Base-by-base conservation (phyloP, 2,113 vertebrate species). In the Pogonocichla stellata region DNA sequence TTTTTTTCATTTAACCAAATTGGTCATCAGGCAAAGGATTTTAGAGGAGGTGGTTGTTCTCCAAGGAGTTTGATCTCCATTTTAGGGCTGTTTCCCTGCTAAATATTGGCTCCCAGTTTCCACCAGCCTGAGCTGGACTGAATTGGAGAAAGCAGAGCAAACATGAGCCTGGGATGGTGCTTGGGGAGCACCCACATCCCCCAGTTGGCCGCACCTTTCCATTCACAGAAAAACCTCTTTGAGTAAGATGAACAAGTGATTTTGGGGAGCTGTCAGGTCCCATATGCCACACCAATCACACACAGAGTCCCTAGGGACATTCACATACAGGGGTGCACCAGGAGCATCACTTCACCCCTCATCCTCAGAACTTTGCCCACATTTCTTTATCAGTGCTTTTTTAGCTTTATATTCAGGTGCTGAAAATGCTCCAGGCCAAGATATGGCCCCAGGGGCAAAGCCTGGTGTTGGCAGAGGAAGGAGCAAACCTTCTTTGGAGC, bases 291-390 rank as follows among this genome's bases (percentile, higher is more conserved):
- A 53, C 10, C 40, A 65, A 13, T 5, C 45, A 61, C 65, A 61
- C 31, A 4, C 0, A 0, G 53, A 8, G 58, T 20, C 73, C 58
- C 73, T 4, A 9, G 73, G 48, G 67, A 62, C 1, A 34, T 9
- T 38, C 10, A 14, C 19, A n/a, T 0, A 6, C 0, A 3, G 42
- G 50, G 6, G 33, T 10, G 6, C 56, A 54, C 42, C 22, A 19
- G 33, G 7, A 34, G 28, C 66, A 72, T 31, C 53, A 26, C 14
- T 54, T 14, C 26, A 36, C 7, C 11, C 34, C 34, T 48, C 43
- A 13, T 4, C 38, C 11, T 16, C 47, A 23, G 53, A 67, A 43
- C 13, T 66, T 53, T 24, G 11, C n/a, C 24, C 53, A 20, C 47
- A 14, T 53, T 62, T 62, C 66, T 51, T 48, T 25, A 25, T 33